Evolutionary conservation across 2,888 invertebrate genomes (phyloP), one percentile per base, ranked within the genome.

Genomic region (Lypha dubia): DNA sequence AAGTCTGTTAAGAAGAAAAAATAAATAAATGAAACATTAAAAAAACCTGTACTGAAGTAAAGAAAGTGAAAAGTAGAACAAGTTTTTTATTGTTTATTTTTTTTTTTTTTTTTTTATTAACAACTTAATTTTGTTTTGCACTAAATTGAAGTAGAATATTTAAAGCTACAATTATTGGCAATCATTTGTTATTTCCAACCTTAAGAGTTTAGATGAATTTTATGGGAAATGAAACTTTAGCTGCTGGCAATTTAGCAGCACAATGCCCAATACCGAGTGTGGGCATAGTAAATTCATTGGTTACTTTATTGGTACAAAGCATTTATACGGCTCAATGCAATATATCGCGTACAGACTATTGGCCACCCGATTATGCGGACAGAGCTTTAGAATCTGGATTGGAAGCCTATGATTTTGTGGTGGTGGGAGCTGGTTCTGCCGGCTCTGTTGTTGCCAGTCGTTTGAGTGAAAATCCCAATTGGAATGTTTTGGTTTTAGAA

Each of bases 281-380:
- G 24, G 90, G 90, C 1, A 13, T 85, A 7, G 80, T 86, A 1
- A 89, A 89, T n/a, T 92, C 87, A 91, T 67, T 94, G 60, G 94
- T 95, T 79, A 0, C 89, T 0, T 9, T 79, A 3, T 90, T 95
- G 0, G 87, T 95, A 92, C 94, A 94, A 86, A 92, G 93, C 0
- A 89, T 96, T 35, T 87, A 95, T 11, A 90, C 93, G 0, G 93
- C 95, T 0, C 94, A 95, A 87, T 95, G 95, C 86, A 92, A 93
- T 0, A 87, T 95, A 13, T 92, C 93, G 0, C 92, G 93, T 0
- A 91, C 93, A 56, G 92, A 92, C 0, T 81, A 93, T 3, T 95
- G 95, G 93, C 95, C 95, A 0, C 88, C 88, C 13, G 95, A 95
- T 73, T 90, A 90, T 80, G 89, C 89, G 2, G 88, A 88, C 4